phyloP scores from a whole-genome alignment of 2,113 vertebrate genomes.

The Beaufortia kweichowensis region DNA sequence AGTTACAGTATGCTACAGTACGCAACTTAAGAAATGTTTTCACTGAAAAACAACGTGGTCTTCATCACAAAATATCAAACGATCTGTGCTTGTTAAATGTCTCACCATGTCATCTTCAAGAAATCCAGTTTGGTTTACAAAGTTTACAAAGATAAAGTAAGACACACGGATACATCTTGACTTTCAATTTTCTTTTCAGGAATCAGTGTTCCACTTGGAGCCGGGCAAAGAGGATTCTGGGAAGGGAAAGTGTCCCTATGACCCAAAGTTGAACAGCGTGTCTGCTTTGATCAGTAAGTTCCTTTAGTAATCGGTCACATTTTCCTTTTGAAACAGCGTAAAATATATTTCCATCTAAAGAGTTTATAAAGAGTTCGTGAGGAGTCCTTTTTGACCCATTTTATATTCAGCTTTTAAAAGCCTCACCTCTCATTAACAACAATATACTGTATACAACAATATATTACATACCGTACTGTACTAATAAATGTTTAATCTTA shows the following conservation, averaged over 20 bases:
- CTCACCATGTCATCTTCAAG: not conserved
- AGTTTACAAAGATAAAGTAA: no score
- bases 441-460: no score
- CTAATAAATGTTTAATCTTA: no score
- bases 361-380: not conserved
- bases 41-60: not conserved
- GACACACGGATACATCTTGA: slow-evolving; percentile 61
- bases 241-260: slow-evolving; percentile 97
- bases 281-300: slow-evolving; percentile 97
- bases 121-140: no score
- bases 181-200: slow-evolving; percentile 73
- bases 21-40: not conserved
- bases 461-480: no score
- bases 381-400: no score
- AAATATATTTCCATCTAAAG: not conserved
- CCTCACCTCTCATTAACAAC: not conserved
- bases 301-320: slow-evolving; percentile 37
- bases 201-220: slow-evolving; percentile 96
- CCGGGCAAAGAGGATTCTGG: slow-evolving; percentile 93
- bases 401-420: no score
- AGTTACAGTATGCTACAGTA: no score
- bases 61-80: not conserved
- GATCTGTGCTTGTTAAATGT: not conserved
- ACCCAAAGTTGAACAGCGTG: slow-evolving; percentile 96
- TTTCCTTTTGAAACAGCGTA: not conserved